Percentiles rank a stretch among this genome's conserved stretches.
These are phyloP conservation scores for Hypsopygia costalis DNA, from an alignment of 2,888 invertebrate species.

Conservation along the genomic window DNA sequence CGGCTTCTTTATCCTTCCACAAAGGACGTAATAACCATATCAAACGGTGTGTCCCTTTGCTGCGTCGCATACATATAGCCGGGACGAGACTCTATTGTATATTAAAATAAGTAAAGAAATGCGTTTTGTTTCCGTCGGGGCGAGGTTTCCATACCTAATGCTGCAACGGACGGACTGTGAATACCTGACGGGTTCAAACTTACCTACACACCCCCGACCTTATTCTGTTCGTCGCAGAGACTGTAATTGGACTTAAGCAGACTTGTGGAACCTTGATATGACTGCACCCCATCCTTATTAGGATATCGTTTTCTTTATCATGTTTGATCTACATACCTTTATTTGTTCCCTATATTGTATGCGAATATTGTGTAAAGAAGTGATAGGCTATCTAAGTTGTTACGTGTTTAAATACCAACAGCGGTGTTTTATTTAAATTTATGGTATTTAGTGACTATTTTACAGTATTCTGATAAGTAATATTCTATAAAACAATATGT, in stretches of 20 bases:
- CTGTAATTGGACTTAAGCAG: conserved; percentile 18
- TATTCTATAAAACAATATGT: background rate
- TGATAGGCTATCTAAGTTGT: background rate
- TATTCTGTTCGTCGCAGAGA: conserved; percentile 30
- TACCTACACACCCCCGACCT: conserved; percentile 7
- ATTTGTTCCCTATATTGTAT: conserved; percentile 8
- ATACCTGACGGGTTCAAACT: conserved; percentile 41
- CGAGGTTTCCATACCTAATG: conserved; percentile 64
- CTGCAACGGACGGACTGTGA: conserved; percentile 38
- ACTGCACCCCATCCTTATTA: conserved; percentile 12
- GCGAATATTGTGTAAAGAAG: conserved; percentile 9
- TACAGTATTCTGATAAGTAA: background rate
- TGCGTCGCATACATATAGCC: conserved; percentile 73
- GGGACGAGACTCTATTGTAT: conserved; percentile 53
- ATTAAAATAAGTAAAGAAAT: conserved; percentile 70
- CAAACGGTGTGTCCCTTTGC: conserved; percentile 75
- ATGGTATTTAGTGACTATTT: background rate
- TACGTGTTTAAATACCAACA: background rate
- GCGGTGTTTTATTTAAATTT: background rate
- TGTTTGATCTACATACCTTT: conserved; percentile 8
- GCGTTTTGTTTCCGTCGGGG: conserved; percentile 68
- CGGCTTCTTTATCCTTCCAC: conserved; percentile 67
- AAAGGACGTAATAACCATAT: conserved; percentile 80
- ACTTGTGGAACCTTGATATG: conserved; percentile 1
- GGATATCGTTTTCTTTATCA: conserved; percentile 11